Evolutionary conservation across 2,113 vertebrate species (phyloP), one percentile per base, ranked within the genome.

Genomic region (Entelurus aequoreus): DNA sequence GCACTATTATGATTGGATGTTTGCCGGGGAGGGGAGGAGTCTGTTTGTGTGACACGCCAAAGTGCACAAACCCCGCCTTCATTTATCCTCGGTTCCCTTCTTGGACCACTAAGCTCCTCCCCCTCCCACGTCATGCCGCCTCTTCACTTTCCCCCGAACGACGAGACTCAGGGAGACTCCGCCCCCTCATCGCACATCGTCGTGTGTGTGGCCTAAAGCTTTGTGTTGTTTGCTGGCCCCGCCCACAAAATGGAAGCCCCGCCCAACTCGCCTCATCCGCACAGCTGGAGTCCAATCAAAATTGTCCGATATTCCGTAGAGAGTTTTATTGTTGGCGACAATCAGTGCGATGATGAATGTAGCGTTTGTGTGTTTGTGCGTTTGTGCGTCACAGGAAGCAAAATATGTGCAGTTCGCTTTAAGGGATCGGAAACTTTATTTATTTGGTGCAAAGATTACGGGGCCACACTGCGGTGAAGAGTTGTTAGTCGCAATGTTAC

Each of bases 131-230:
- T 42, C 42, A 46, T 46, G 42, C 10, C 42, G 42, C 10, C 42
- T 46, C 42, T 46, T 46, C 42, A 12, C 42, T 46, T 46, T 12
- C 3, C 28, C 42, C 42, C 42, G 11, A 12, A 46, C 12, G 46
- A 44, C 35, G 50, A 86, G 76, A 86, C 84, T 82, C 83, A 85
- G 81, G 84, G 75, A 84, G 77, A 75, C 72, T 62, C 67, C 57
- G 6, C 70, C 54, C 64, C 6, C 69, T 54, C 37, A 16, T 53
- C 28, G 6, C n/a, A 52, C 8, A 42, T 8, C 40, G 6, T 42
- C 7, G 40, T 42, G 40, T 19, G 21, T 15, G 50, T 15, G 50
- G 16, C 19, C 50, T 8, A 52, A 52, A 5, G n/a, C 21, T 11
- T 19, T 7, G 19, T 52, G 4, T 15, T 52, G 15, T 9, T 21